Evolutionary conservation across 2,888 invertebrate species (phyloP).

Genomic region (Chloroclystis v-ata): DNA sequence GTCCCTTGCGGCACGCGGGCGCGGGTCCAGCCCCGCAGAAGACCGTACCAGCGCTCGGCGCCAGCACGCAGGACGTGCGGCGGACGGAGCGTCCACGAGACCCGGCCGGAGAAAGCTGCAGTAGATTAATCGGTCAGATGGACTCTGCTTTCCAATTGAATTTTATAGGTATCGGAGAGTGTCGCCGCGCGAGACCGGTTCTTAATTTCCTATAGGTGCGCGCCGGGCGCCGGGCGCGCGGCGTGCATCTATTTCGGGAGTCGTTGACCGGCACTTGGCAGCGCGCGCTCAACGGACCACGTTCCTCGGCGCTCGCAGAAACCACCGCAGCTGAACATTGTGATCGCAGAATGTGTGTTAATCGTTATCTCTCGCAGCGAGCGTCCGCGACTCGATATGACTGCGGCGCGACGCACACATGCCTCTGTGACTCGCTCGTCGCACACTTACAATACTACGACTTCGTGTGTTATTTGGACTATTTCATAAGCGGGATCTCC

Average conservation of each 20-base stretch:
- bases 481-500: too few species aligned
- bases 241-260: conserved; percentile 75
- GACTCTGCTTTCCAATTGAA: conserved; percentile 72
- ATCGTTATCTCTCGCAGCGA: too few species aligned
- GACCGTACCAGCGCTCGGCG: too few species aligned
- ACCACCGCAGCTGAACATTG: too few species aligned
- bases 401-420: too few species aligned
- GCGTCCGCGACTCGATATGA: conserved; percentile 26
- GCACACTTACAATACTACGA: too few species aligned
- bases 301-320: too few species aligned
- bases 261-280: conserved; percentile 69
- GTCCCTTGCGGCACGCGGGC: too few species aligned
- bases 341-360: too few species aligned
- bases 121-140: conserved; percentile 66
- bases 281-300: conserved; percentile 32
- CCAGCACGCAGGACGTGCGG: not conserved
- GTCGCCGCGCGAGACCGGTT: conserved; percentile 66
- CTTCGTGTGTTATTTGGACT: too few species aligned
- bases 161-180: conserved; percentile 57
- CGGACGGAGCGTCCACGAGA: not conserved
- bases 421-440: too few species aligned
- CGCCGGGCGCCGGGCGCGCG: conserved; percentile 62
- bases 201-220: conserved; percentile 64
- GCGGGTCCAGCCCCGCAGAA: too few species aligned
- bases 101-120: conserved; percentile 57